These are phyloP conservation scores for Galagoides demidoff DNA, from an alignment of 2,797 vertebrate genomes.

Conservation along the genomic window DNA sequence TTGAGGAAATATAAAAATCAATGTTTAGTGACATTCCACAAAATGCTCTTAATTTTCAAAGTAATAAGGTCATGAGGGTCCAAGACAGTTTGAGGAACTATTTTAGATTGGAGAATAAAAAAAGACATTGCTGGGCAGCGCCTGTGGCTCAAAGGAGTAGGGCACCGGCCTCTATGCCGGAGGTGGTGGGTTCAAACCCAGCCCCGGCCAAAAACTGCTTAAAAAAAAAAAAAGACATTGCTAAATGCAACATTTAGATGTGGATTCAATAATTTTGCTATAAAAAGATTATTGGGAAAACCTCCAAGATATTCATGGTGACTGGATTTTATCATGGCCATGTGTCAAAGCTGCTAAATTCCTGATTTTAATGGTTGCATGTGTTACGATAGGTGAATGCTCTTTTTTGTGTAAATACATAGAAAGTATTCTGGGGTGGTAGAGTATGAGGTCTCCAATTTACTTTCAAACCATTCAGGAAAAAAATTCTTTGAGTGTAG, in stretches of 20 bases:
- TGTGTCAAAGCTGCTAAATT: background rate
- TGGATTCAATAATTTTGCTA: background rate
- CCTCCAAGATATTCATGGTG: background rate
- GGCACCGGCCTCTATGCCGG: too few species aligned
- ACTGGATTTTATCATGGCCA: background rate
- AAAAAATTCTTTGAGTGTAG: background rate
- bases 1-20: background rate
- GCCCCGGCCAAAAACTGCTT: too few species aligned
- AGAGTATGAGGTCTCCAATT: background rate
- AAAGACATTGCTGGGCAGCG: background rate
- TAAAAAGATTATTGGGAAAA: background rate
- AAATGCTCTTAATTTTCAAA: background rate
- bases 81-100: background rate
- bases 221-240: background rate
- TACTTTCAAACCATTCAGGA: constrained; percentile 14
- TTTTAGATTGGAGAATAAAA: background rate
- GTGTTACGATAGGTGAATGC: background rate
- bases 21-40: background rate
- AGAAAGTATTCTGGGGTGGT: background rate
- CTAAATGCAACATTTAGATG: background rate
- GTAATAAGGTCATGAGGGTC: background rate
- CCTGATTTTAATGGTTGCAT: background rate
- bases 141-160: too few species aligned
- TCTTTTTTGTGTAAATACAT: background rate
- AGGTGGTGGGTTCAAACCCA: too few species aligned